Conservation (phyloP, 2,113 vertebrate genomes). For the Ceuthmochares aereus region DNA sequence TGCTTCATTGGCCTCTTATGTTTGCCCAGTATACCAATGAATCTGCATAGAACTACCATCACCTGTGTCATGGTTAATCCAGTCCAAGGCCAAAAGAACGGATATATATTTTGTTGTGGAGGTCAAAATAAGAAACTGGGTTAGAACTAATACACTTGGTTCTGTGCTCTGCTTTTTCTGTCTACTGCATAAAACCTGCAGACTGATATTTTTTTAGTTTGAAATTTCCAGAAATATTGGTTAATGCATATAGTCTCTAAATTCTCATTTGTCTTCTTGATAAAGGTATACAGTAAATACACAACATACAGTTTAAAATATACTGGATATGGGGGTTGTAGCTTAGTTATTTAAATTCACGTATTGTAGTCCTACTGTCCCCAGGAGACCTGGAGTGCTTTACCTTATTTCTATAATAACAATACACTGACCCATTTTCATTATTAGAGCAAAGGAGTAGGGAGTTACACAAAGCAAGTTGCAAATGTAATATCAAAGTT, state of each 20-base stretch:
- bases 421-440: slow-evolving; percentile 64
- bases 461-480: slow-evolving; percentile 47
- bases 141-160: neutral
- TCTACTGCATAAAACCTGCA: neutral
- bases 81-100: neutral
- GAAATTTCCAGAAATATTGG: neutral
- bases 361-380: neutral
- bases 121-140: neutral
- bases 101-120: neutral
- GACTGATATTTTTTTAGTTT: neutral
- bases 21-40: neutral
- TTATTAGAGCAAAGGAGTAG: slow-evolving; percentile 65
- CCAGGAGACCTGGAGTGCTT: neutral
- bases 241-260: neutral
- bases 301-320: neutral
- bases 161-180: neutral
- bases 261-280: neutral
- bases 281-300: neutral
- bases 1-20: neutral
- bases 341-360: slow-evolving; percentile 47
- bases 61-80: neutral
- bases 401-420: slow-evolving; percentile 52
- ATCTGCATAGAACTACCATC: neutral
- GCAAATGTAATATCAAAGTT: slow-evolving; percentile 68
- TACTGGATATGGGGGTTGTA: neutral